Evolutionary conservation across 30 jellyfish, hydroid and myxozoan genomes (phyloP).

Genomic region (Pseudorhiza aurosa): DNA sequence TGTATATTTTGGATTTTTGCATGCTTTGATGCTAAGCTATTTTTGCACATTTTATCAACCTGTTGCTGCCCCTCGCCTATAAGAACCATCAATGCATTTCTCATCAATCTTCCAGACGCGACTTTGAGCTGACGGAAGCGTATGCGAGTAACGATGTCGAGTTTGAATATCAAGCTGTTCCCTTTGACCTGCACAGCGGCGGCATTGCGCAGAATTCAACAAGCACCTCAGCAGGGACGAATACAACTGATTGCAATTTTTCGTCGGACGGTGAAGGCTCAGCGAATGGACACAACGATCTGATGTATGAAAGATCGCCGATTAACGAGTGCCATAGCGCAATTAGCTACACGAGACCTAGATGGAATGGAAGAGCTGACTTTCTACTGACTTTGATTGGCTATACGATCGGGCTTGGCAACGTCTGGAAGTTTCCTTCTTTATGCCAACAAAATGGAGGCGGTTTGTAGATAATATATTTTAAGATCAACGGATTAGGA

Average conservation of each 20-base stretch:
- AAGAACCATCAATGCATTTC: no score
- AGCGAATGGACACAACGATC: conserved; percentile 50
- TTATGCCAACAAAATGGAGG: conserved; percentile 98
- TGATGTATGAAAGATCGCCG: conserved; percentile 45
- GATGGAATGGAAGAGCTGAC: conserved; percentile 92
- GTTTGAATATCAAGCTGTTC: conserved; percentile 65
- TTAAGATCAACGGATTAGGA: no score
- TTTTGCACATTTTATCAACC: no score
- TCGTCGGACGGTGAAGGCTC: conserved; percentile 89
- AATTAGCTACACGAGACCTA: conserved; percentile 64
- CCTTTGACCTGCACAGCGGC: conserved; percentile 67
- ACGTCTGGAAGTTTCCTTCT: conserved; percentile 98
- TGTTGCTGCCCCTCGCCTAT: no score
- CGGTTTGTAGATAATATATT: no score
- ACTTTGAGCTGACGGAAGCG: conserved; percentile 72
- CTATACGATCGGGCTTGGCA: conserved; percentile 94
- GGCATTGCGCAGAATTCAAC: conserved; percentile 73
- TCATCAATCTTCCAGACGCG: conserved; percentile 19
- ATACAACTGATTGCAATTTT: conserved; percentile 77
- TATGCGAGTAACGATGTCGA: conserved; percentile 45
- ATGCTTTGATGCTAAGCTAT: no score
- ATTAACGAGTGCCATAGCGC: conserved; percentile 78
- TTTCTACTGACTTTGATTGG: conserved; percentile 88
- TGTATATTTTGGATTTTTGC: no score
- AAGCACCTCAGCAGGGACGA: conserved; percentile 87